Conservation (phyloP, 2,888 invertebrate species). For the Orchestes rusci region DNA sequence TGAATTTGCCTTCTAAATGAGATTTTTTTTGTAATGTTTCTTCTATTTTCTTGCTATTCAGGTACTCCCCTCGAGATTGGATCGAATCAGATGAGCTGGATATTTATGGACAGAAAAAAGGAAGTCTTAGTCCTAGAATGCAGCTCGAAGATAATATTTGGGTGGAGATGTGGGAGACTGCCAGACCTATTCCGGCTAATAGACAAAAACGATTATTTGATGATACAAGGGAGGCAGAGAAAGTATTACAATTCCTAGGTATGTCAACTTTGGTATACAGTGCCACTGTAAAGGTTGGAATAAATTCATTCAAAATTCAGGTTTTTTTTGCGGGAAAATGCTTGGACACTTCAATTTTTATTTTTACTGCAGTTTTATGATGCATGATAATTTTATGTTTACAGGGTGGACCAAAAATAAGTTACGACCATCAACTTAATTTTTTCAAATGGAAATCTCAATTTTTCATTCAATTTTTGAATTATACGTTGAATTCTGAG, state of each 20-base stretch:
- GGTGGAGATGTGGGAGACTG: slow-evolving; percentile 85
- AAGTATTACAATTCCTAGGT: slow-evolving; percentile 71
- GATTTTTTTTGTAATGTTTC: not conserved
- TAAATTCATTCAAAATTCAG: no score
- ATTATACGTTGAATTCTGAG: no score
- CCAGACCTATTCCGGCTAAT: slow-evolving; percentile 80
- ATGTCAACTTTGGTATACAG: not conserved
- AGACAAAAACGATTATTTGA: slow-evolving; percentile 92
- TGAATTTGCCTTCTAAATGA: no score
- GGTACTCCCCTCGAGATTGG: slow-evolving; percentile 98
- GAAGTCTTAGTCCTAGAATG: slow-evolving; percentile 81
- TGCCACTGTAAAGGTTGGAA: no score
- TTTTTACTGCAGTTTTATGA: no score
- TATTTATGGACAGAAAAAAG: slow-evolving; percentile 53
- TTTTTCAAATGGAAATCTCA: no score
- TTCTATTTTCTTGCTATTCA: slow-evolving; percentile 52
- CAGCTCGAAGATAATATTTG: slow-evolving; percentile 82
- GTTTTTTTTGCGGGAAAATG: no score
- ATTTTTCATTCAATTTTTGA: no score
- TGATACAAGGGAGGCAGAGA: slow-evolving; percentile 91
- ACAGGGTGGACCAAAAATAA: no score
- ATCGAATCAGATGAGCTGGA: slow-evolving; percentile 52
- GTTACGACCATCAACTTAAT: no score
- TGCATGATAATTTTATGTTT: no score
- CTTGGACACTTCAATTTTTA: no score